A percentile compares a stretch with the other conserved stretches of the same genome.
These are phyloP conservation scores for Lacerta viridis DNA, from an alignment of 2,797 vertebrate genomes.

Conservation along the genomic window DNA sequence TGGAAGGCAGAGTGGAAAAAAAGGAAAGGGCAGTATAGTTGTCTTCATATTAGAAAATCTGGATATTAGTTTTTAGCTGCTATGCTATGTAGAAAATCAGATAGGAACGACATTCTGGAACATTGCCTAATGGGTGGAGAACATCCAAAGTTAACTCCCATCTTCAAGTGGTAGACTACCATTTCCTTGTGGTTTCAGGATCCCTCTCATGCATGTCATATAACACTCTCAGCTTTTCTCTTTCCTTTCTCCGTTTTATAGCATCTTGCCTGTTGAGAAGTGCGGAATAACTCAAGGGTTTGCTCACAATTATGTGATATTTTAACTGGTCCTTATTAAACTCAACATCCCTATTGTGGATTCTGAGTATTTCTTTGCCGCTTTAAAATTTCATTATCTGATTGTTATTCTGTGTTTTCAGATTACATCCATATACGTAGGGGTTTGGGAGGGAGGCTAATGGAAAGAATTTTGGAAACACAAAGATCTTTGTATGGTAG, in stretches of 20 bases:
- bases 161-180: background rate
- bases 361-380: background rate
- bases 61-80: background rate
- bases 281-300: background rate
- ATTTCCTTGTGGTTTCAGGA: background rate
- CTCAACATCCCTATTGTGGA: background rate
- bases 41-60: background rate
- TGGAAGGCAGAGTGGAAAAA: background rate
- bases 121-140: background rate
- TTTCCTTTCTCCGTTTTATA: background rate
- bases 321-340: background rate
- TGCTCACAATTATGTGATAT: background rate
- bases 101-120: background rate
- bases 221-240: background rate
- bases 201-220: background rate
- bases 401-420: background rate
- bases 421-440: background rate
- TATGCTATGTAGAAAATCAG: background rate
- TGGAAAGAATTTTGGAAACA: background rate
- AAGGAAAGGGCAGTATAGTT: background rate
- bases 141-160: no score
- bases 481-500: background rate
- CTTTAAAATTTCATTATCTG: background rate
- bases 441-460: background rate
- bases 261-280: background rate